Percentiles rank a stretch among this genome's conserved stretches.
Conservation (phyloP, 2,113 vertebrate genomes). For the Cervus canadensis region DNA sequence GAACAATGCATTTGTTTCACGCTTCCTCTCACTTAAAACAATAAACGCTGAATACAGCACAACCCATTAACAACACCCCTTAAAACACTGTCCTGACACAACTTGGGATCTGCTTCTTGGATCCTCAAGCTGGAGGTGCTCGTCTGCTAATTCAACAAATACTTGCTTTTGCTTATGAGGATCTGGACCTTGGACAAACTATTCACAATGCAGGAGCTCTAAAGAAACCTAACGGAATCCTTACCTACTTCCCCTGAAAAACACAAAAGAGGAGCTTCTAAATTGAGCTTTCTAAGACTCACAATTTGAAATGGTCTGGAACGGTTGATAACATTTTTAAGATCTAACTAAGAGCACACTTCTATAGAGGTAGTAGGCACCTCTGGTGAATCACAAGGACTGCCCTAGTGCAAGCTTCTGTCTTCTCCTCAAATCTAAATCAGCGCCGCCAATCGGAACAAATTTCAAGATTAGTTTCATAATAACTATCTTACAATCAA, state of each 20-base stretch:
- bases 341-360: neutral
- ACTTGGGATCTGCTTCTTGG: neutral
- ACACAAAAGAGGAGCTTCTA: neutral
- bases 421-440: neutral
- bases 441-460: neutral
- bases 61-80: neutral
- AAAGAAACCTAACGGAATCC: neutral
- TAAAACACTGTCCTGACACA: conserved; percentile 16
- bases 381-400: neutral
- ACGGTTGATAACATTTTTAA: neutral
- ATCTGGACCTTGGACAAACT: neutral
- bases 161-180: conserved; percentile 5
- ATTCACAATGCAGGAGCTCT: neutral
- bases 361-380: neutral
- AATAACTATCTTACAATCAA: conserved; percentile 5
- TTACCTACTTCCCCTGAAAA: neutral
- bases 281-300: neutral
- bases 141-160: neutral
- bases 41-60: neutral
- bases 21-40: neutral
- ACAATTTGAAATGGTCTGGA: conserved; percentile 1
- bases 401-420: neutral
- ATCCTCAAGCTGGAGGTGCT: neutral
- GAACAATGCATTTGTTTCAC: neutral
- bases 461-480: conserved; percentile 3